A percentile compares a stretch with the other conserved stretches of the same genome.
Evolutionary conservation across 2,797 vertebrate species (phyloP).

Genomic region (Ambastaia sidthimunki): DNA sequence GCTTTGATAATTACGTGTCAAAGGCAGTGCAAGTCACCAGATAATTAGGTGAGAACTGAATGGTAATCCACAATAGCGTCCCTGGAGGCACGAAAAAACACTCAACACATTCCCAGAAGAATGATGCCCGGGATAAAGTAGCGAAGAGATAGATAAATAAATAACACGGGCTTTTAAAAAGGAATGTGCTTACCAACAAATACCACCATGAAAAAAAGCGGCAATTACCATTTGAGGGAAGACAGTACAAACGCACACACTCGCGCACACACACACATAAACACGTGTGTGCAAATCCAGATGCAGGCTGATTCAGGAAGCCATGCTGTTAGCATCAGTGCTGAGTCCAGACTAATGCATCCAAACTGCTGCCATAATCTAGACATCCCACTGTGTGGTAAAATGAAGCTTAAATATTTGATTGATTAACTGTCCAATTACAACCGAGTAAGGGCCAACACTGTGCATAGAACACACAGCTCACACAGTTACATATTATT

Average conservation of each 20-base stretch:
- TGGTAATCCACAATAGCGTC: slow-evolving; percentile 81
- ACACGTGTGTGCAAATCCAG: slow-evolving; percentile 42
- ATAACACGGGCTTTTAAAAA: slow-evolving; percentile 72
- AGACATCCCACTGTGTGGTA: slow-evolving; percentile 78
- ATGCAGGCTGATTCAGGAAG: slow-evolving; percentile 59
- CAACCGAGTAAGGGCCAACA: slow-evolving; percentile 71
- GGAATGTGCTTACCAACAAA: slow-evolving; percentile 74
- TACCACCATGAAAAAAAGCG: slow-evolving; percentile 74
- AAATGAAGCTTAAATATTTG: slow-evolving; percentile 85
- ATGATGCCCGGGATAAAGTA: slow-evolving; percentile 51
- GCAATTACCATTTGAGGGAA: slow-evolving; percentile 71
- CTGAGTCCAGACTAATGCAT: slow-evolving; percentile 75
- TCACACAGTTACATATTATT: slow-evolving; percentile 59
- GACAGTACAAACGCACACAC: slow-evolving; percentile 57
- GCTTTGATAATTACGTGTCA: slow-evolving; percentile 87
- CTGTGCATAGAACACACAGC: slow-evolving; percentile 36
- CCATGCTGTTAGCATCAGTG: slow-evolving; percentile 70
- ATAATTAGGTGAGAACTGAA: slow-evolving; percentile 84
- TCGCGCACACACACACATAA: not conserved
- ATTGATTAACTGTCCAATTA: slow-evolving; percentile 83
- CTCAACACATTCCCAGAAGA: slow-evolving; percentile 51
- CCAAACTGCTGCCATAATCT: slow-evolving; percentile 79
- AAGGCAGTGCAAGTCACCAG: slow-evolving; percentile 81
- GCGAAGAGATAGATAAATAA: slow-evolving; percentile 65
- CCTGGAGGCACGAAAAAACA: slow-evolving; percentile 69